A percentile compares a stretch with the other conserved stretches of the same genome.
Evolutionary conservation across 1,140 invertebrate genomes (phyloP).

Genomic region (Danaus plexippus): DNA sequence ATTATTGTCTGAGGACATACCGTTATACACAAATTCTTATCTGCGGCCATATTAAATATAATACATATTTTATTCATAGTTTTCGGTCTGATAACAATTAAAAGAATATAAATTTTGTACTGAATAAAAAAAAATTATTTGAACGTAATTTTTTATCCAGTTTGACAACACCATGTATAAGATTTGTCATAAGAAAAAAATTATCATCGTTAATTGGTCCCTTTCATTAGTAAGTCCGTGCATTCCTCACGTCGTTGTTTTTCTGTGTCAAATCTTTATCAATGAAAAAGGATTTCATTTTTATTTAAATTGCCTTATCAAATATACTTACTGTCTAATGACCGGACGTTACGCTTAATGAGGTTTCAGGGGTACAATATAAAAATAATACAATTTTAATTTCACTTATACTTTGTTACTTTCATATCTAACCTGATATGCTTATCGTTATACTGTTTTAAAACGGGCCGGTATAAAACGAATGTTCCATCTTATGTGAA

Average conservation of each 20-base stretch:
- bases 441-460: constrained; percentile 4
- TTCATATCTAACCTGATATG: constrained; percentile 12
- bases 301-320: constrained; percentile 67
- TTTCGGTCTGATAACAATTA: neutral
- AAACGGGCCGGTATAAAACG: neutral
- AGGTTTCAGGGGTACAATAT: constrained; percentile 12
- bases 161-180: constrained; percentile 41
- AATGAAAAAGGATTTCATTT: constrained; percentile 69
- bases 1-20: too few species aligned
- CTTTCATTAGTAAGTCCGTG: constrained; percentile 68
- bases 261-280: constrained; percentile 69
- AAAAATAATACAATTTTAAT: constrained; percentile 19
- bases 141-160: constrained; percentile 2
- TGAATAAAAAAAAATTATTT: constrained; percentile 3
- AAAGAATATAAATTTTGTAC: neutral
- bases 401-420: constrained; percentile 17
- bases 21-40: too few species aligned
- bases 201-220: constrained; percentile 68
- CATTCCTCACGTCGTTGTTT: constrained; percentile 62
- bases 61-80: too few species aligned
- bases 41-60: too few species aligned
- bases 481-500: neutral
- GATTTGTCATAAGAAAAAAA: constrained; percentile 61
- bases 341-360: constrained; percentile 47
- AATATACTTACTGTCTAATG: constrained; percentile 42